These are phyloP conservation scores for Odontesthes bonariensis DNA, from an alignment of 2,113 vertebrate genomes.

Conservation along the genomic window DNA sequence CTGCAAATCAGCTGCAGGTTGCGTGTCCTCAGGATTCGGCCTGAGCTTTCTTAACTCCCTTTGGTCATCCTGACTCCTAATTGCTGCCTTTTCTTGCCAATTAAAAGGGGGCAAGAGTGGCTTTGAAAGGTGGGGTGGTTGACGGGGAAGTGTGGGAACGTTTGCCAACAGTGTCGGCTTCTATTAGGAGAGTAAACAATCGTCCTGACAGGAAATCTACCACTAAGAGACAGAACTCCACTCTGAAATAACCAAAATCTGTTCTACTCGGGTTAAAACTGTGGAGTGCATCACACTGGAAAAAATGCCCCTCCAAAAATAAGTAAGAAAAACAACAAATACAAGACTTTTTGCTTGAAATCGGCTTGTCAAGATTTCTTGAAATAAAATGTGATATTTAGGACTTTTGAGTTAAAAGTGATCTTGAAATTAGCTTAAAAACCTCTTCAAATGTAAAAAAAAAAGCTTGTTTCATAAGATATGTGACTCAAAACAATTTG, in stretches of 20 bases:
- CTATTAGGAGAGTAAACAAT: not conserved
- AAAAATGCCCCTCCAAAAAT: too few species aligned
- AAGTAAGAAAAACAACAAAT: too few species aligned
- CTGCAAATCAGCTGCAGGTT: slow-evolving; percentile 1
- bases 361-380: too few species aligned
- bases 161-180: not conserved
- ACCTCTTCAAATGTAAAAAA: too few species aligned
- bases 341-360: too few species aligned
- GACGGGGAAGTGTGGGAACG: slow-evolving; percentile 13
- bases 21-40: slow-evolving; percentile 10
- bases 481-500: too few species aligned
- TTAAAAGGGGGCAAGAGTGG: not conserved
- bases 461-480: too few species aligned
- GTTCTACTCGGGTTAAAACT: too few species aligned
- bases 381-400: too few species aligned
- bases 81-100: slow-evolving; percentile 7
- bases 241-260: not conserved
- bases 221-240: not conserved
- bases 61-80: slow-evolving; percentile 6
- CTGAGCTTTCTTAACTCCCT: slow-evolving; percentile 37
- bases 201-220: not conserved
- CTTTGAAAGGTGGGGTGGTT: not conserved
- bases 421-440: too few species aligned
- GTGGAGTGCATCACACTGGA: too few species aligned
- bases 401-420: too few species aligned